A percentile compares a stretch with the other conserved stretches of the same genome.
Conservation (phyloP, 2,113 vertebrate genomes). For the Tricholaema leucomelas region DNA sequence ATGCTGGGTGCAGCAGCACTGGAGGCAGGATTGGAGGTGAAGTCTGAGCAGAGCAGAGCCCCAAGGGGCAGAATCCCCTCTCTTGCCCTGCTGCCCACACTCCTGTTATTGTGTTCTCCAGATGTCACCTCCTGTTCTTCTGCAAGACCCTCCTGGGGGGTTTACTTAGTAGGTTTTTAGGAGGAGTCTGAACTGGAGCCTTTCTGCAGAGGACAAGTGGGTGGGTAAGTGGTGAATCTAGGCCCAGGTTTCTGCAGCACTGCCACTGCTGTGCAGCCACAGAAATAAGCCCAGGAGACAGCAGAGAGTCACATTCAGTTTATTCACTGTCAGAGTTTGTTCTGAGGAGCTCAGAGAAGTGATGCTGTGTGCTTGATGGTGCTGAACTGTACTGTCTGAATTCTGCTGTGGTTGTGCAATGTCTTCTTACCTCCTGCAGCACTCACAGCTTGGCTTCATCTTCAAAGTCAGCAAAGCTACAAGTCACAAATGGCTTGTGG, state of each 20-base stretch:
- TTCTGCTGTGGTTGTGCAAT: background rate
- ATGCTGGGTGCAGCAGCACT: too few species aligned
- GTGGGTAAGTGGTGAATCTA: background rate
- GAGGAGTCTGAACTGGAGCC: background rate
- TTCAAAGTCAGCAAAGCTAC: background rate
- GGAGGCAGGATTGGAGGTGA: too few species aligned
- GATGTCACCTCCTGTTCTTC: background rate
- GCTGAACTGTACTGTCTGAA: background rate
- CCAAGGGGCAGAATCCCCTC: too few species aligned
- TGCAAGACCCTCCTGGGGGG: background rate
- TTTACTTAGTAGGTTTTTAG: background rate
- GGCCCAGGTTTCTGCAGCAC: background rate
- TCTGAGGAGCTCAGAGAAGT: background rate
- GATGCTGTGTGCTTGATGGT: background rate
- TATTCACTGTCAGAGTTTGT: background rate
- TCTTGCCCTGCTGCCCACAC: too few species aligned
- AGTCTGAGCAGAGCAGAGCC: too few species aligned
- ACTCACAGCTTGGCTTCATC: background rate
- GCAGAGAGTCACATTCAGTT: background rate
- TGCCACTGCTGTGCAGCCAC: background rate
- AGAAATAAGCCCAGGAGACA: background rate
- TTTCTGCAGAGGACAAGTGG: background rate
- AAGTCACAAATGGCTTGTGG: background rate
- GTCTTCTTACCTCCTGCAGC: background rate
- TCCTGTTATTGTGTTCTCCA: background rate